Percentiles rank a stretch among this genome's conserved stretches.
Conservation (phyloP, 2,113 vertebrate species). For the Scartelaos histophorus region DNA sequence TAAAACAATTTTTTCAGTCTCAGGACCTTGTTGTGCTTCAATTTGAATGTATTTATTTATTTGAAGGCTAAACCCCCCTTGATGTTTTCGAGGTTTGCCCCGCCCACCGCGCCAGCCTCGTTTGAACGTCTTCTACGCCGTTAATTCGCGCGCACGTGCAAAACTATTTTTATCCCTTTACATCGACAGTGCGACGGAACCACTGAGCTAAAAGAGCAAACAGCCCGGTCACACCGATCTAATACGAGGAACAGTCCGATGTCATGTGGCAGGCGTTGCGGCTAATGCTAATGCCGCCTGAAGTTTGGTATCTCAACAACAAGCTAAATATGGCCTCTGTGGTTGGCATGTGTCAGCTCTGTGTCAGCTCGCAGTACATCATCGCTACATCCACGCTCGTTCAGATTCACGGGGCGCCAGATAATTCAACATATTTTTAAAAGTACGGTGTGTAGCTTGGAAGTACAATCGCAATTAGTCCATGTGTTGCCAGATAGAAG, state of each 20-base stretch:
- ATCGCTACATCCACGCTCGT: background rate
- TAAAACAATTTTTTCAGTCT: no score
- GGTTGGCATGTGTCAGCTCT: slow-evolving; percentile 2
- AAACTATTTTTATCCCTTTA: background rate
- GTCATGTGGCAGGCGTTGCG: slow-evolving; percentile 8
- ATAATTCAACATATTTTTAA: background rate
- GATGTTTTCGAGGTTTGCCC: no score
- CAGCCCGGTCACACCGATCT: background rate
- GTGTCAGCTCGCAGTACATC: background rate
- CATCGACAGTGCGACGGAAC: background rate
- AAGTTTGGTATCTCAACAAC: slow-evolving; percentile 9
- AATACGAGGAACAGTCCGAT: background rate
- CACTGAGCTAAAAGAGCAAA: background rate
- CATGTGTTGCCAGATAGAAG: no score
- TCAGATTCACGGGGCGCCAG: background rate
- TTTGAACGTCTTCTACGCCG: no score
- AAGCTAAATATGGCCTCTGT: slow-evolving; percentile 3
- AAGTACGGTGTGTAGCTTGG: no score
- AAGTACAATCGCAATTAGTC: no score
- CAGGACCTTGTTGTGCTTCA: no score
- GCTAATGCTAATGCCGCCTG: slow-evolving; percentile 3
- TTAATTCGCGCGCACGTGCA: background rate
- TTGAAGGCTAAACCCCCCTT: no score
- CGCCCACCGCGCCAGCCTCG: no score
- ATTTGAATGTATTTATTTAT: no score